Evolutionary conservation across 2,113 vertebrate species (phyloP).

Genomic region (Colistium nudipinnis): DNA sequence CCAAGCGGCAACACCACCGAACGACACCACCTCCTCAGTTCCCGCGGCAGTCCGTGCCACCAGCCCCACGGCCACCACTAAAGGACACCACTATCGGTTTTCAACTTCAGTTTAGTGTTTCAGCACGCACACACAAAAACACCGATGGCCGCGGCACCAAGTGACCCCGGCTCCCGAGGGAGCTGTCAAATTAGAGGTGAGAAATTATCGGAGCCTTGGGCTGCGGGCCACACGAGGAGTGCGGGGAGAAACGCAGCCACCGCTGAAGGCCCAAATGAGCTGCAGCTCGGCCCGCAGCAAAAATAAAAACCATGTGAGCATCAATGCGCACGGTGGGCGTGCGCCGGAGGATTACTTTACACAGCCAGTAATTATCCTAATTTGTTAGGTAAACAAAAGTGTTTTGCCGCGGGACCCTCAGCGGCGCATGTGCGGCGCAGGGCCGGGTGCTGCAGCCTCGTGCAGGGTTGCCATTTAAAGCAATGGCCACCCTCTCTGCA

Average conservation of each 20-base stretch:
- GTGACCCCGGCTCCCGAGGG: conserved; percentile 13
- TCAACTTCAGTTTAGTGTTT: not conserved
- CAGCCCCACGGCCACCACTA: too few species aligned
- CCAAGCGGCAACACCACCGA: too few species aligned
- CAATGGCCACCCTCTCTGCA: conserved; percentile 45
- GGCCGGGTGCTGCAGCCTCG: conserved; percentile 14
- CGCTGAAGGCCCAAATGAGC: not conserved
- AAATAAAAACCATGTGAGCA: conserved; percentile 67
- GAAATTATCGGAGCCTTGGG: conserved; percentile 7
- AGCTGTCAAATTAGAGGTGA: conserved; percentile 61
- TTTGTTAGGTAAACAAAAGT: conserved; percentile 70
- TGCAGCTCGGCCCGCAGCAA: not conserved
- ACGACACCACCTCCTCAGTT: too few species aligned
- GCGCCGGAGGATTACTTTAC: conserved; percentile 60
- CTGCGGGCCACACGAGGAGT: not conserved
- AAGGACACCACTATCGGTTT: too few species aligned
- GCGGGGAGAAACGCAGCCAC: conserved; percentile 11
- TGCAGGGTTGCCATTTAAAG: conserved; percentile 51
- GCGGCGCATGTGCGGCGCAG: conserved; percentile 22
- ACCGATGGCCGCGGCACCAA: not conserved
- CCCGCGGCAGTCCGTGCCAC: too few species aligned
- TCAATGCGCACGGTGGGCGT: conserved; percentile 50
- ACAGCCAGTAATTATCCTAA: conserved; percentile 67
- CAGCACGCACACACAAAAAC: not conserved
- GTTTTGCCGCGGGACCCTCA: conserved; percentile 53